Evolutionary conservation across 2,888 invertebrate genomes (phyloP).

Genomic region (Volucella bombylans): DNA sequence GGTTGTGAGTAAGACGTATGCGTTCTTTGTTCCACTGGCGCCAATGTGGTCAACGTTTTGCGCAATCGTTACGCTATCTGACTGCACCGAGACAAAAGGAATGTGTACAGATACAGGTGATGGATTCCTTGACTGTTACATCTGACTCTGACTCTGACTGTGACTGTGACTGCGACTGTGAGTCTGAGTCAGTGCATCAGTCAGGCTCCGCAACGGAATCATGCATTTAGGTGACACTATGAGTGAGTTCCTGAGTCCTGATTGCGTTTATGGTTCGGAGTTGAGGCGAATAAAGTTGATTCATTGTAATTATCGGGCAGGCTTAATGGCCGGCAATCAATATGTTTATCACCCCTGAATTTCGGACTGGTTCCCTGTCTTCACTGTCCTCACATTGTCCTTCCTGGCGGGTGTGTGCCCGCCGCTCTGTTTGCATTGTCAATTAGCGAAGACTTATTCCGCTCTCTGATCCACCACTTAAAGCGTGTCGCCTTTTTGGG

Average conservation of each 20-base stretch:
- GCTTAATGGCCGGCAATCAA: constrained; percentile 71
- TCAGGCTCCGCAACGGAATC: constrained; percentile 30
- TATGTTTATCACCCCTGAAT: constrained; percentile 70
- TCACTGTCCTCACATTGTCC: neutral
- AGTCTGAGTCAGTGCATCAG: constrained; percentile 58
- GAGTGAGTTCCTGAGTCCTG: constrained; percentile 52
- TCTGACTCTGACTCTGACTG: too few relatives aligned
- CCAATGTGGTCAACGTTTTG: constrained; percentile 63
- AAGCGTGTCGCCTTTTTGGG: constrained; percentile 38
- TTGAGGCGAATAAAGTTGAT: constrained; percentile 62
- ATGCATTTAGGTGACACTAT: constrained; percentile 63
- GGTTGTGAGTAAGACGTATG: constrained; percentile 3
- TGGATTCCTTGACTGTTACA: constrained; percentile 52
- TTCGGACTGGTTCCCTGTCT: constrained; percentile 53
- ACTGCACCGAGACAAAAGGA: constrained; percentile 63
- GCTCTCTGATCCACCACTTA: constrained; percentile 65
- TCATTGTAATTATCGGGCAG: constrained; percentile 71
- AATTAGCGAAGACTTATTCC: constrained; percentile 70
- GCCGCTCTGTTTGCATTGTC: constrained; percentile 58
- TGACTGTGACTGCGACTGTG: neutral
- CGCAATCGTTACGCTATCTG: constrained; percentile 45
- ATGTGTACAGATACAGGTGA: constrained; percentile 69
- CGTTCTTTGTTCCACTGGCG: constrained; percentile 45
- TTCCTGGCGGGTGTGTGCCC: constrained; percentile 39
- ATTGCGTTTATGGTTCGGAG: constrained; percentile 54